Evolutionary conservation across 35 echinoderm and acorn worm species (phyloP).

Genomic region (Eucidaris tribuloides): DNA sequence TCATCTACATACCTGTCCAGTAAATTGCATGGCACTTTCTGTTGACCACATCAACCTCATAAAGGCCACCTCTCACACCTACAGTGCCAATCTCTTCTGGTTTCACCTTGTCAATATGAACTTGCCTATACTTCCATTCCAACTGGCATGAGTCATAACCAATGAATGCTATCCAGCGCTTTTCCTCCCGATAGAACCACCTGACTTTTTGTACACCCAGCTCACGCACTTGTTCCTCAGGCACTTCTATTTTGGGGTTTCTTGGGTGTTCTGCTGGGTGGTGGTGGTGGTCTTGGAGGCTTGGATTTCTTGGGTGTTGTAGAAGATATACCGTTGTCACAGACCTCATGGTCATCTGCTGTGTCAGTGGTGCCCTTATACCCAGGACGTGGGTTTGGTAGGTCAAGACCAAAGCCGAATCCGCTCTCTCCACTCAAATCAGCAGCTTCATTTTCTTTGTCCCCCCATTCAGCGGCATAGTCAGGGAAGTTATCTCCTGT

Average conservation of each 20-base stretch:
- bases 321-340: background rate
- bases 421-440: background rate
- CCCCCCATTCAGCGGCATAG: constrained; percentile 12
- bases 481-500: constrained; percentile 13
- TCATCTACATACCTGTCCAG: constrained; percentile 91
- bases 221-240: constrained; percentile 22
- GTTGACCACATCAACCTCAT: constrained; percentile 86
- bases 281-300: constrained; percentile 38
- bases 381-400: background rate
- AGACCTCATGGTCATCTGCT: background rate
- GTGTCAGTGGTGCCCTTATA: no score
- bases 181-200: constrained; percentile 91
- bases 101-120: constrained; percentile 23
- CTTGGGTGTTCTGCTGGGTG: constrained; percentile 2
- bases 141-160: constrained; percentile 96
- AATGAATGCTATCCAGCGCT: constrained; percentile 81
- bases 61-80: constrained; percentile 80
- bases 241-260: no score
- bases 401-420: background rate
- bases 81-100: constrained; percentile 46
- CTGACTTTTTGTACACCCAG: constrained; percentile 62
- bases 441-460: background rate
- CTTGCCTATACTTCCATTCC: constrained; percentile 81
- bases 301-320: constrained; percentile 1
- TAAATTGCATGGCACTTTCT: constrained; percentile 88